Percentiles rank a stretch among this genome's conserved stretches.
These are phyloP conservation scores for Empidonax alnorum DNA, from an alignment of 2,113 vertebrate genomes.

Conservation along the genomic window DNA sequence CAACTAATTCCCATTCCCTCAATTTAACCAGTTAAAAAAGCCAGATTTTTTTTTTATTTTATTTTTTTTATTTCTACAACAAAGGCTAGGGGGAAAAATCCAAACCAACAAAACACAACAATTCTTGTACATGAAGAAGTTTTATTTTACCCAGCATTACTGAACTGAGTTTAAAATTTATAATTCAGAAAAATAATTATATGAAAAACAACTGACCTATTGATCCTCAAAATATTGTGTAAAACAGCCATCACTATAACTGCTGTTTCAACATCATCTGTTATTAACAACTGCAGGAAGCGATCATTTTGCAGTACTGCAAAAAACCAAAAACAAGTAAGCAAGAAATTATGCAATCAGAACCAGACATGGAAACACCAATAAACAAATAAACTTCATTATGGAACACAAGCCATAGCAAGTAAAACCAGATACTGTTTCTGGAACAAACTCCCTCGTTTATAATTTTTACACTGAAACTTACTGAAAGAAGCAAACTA, in stretches of 20 bases:
- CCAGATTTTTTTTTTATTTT: neutral
- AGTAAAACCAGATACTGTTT: neutral
- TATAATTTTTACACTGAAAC: neutral
- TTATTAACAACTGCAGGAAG: constrained; percentile 86
- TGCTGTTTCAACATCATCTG: constrained; percentile 82
- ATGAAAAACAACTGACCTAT: constrained; percentile 79
- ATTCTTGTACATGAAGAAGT: neutral
- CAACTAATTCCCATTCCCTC: neutral
- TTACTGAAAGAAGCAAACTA: neutral
- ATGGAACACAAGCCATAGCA: neutral
- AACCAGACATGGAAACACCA: constrained; percentile 3
- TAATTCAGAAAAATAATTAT: neutral
- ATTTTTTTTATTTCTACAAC: neutral
- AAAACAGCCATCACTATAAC: constrained; percentile 81
- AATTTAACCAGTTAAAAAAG: neutral
- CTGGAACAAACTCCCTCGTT: neutral
- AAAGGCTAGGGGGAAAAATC: neutral
- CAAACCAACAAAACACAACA: neutral
- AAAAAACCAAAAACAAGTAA: constrained; percentile 24
- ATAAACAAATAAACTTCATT: neutral
- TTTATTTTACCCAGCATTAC: neutral
- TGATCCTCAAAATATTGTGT: constrained; percentile 78
- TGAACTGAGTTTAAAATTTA: neutral
- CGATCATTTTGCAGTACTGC: constrained; percentile 86
- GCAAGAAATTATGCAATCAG: constrained; percentile 17